Evolutionary conservation across 2,797 vertebrate species (phyloP).

Genomic region (Rhincodon typus): DNA sequence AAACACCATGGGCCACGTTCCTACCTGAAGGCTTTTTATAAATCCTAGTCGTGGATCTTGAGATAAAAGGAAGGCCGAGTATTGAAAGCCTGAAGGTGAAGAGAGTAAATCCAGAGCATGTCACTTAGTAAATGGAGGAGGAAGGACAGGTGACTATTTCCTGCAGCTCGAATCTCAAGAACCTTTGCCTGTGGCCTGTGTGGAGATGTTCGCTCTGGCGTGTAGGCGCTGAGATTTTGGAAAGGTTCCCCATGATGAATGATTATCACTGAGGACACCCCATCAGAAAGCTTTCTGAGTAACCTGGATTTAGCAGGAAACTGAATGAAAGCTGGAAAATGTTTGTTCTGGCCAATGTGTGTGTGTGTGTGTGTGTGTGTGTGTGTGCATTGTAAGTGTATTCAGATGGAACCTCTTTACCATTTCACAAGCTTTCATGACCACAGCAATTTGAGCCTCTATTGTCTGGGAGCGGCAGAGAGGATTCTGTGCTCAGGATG

Average conservation of each 20-base stretch:
- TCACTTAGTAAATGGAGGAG: not conserved
- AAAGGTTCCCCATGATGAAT: not conserved
- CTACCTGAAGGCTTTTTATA: not conserved
- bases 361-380: not conserved
- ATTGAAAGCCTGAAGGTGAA: not conserved
- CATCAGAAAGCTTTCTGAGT: not conserved
- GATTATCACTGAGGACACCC: not conserved
- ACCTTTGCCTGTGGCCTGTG: not conserved
- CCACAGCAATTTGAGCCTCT: not conserved
- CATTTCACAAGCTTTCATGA: not conserved
- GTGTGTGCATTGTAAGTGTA: not conserved
- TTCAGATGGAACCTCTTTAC: not conserved
- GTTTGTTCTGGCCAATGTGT: not conserved
- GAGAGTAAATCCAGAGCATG: not conserved
- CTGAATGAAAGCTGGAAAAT: not conserved
- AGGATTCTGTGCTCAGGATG: not conserved
- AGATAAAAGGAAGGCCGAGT: not conserved
- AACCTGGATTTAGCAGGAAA: not conserved
- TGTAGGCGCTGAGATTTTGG: not conserved
- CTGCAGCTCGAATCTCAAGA: no score
- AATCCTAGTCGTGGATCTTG: not conserved
- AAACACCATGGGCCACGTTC: not conserved
- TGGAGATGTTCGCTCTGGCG: not conserved
- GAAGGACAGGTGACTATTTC: not conserved
- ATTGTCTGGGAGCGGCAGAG: not conserved